These are phyloP conservation scores for Mus spretus DNA, from an alignment of 2,797 vertebrate genomes.

Conservation along the genomic window DNA sequence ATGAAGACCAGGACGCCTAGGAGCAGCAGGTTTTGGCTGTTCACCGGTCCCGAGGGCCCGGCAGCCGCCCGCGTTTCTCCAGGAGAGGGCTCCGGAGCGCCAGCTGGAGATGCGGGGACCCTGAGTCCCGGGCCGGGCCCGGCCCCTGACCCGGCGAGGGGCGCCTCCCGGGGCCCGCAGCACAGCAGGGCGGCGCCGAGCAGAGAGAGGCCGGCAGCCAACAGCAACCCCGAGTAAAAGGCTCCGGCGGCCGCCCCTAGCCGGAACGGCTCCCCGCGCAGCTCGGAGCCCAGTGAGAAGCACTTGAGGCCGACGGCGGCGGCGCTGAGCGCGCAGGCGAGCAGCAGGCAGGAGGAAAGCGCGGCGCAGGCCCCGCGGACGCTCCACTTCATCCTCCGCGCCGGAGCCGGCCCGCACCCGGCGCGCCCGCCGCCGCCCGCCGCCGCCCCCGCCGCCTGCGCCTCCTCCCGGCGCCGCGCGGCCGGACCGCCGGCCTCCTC, in stretches of 20 bases:
- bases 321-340: conserved; percentile 96
- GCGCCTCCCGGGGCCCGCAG: conserved; percentile 91
- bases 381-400: conserved; percentile 98
- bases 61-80: conserved; percentile 81
- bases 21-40: conserved; percentile 95
- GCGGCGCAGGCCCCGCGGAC: conserved; percentile 97
- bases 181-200: conserved; percentile 94
- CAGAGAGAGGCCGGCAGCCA: conserved; percentile 94
- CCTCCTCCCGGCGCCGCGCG: conserved; percentile 90
- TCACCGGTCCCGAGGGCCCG: conserved; percentile 82
- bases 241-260: conserved; percentile 95
- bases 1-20: conserved; percentile 96
- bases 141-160: conserved; percentile 66
- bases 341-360: conserved; percentile 96
- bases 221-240: conserved; percentile 96
- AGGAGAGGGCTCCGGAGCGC: conserved; percentile 50
- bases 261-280: conserved; percentile 95
- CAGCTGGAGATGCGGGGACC: conserved; percentile 86
- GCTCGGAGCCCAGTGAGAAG: conserved; percentile 94
- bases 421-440: conserved; percentile 95
- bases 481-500: conserved; percentile 90
- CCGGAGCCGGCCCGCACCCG: conserved; percentile 90
- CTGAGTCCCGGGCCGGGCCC: conserved; percentile 81
- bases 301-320: conserved; percentile 96
- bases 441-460: conserved; percentile 95